Percentiles rank a stretch among this genome's conserved stretches.
phyloP scores from a whole-genome alignment of 2,113 vertebrate genomes.

The Empidonax traillii region DNA sequence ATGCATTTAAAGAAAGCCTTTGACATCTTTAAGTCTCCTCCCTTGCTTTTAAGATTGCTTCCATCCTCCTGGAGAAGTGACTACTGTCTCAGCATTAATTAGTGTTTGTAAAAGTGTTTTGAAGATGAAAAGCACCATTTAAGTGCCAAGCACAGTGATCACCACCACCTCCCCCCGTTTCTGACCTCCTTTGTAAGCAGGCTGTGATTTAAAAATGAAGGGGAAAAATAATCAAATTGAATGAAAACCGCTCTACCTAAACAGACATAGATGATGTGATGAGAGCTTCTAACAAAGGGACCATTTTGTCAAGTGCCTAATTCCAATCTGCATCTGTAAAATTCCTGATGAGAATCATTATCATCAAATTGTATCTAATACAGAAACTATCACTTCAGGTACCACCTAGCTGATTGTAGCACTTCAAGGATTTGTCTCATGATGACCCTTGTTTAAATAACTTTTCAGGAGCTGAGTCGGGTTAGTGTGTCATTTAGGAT shows the following conservation, averaged over 20 bases:
- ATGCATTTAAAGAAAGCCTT: background rate
- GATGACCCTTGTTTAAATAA: conserved; percentile 46
- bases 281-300: conserved; percentile 48
- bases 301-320: conserved; percentile 47
- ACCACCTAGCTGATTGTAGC: conserved; percentile 32
- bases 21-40: conserved; percentile 28
- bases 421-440: background rate
- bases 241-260: background rate
- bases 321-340: conserved; percentile 39
- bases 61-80: conserved; percentile 14
- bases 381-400: background rate
- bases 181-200: conserved; percentile 27
- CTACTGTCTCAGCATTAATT: conserved; percentile 61
- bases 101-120: conserved; percentile 46
- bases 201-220: conserved; percentile 39
- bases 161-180: background rate
- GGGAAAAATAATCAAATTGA: conserved; percentile 46
- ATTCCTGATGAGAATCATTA: conserved; percentile 39
- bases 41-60: conserved; percentile 34
- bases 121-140: conserved; percentile 40
- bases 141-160: conserved; percentile 37
- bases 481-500: background rate
- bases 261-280: background rate
- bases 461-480: background rate
- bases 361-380: background rate